Conservation (phyloP, 92 coral and sea anemone species). For the Phymanthus crucifer region DNA sequence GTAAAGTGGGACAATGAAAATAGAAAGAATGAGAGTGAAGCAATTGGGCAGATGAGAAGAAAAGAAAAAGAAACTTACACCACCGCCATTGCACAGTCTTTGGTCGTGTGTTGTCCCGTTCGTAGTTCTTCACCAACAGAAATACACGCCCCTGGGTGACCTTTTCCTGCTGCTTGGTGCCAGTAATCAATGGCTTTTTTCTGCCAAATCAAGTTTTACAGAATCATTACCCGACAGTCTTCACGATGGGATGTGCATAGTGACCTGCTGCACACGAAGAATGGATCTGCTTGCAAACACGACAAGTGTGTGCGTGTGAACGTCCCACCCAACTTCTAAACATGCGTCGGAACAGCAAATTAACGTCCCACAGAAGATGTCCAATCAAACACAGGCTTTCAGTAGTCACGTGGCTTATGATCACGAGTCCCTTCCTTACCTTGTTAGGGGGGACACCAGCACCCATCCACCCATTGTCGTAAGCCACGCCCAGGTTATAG, state of each 20-base stretch:
- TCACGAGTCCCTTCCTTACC: slow-evolving; percentile 25
- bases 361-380: neutral
- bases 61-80: slow-evolving; percentile 54
- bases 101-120: slow-evolving; percentile 64
- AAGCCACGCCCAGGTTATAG: slow-evolving; percentile 81
- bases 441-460: slow-evolving; percentile 67
- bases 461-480: slow-evolving; percentile 78
- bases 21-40: neutral
- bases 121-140: slow-evolving; percentile 87
- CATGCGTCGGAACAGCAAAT: neutral
- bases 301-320: too few species aligned
- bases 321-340: too few species aligned
- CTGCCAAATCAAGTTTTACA: slow-evolving; percentile 12
- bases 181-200: slow-evolving; percentile 76
- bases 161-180: slow-evolving; percentile 82
- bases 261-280: too few species aligned
- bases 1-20: neutral
- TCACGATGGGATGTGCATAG: too few species aligned
- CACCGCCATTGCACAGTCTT: slow-evolving; percentile 71
- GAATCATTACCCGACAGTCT: too few species aligned
- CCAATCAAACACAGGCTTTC: too few species aligned
- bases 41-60: neutral
- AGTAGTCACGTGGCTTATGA: too few species aligned
- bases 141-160: slow-evolving; percentile 89
- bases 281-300: too few species aligned